These are phyloP conservation scores for Tetragonula clypearis DNA, from an alignment of 1,140 invertebrate species.

Conservation along the genomic window DNA sequence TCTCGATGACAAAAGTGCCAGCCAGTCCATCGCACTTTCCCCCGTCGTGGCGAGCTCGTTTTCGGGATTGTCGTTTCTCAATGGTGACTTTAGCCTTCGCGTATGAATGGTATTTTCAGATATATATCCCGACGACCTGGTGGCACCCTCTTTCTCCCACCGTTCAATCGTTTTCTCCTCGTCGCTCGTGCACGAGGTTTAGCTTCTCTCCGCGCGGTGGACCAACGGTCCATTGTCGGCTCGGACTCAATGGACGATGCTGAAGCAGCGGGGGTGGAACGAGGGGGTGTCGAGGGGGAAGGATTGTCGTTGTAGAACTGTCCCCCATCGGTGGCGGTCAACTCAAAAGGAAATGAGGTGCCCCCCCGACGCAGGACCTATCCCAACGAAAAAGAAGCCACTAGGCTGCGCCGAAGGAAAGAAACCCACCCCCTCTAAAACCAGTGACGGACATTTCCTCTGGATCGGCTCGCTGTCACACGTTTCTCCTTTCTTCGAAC, in stretches of 20 bases:
- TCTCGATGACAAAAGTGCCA: slow-evolving; percentile 25
- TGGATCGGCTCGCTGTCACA: slow-evolving; percentile 17
- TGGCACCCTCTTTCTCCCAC: background rate
- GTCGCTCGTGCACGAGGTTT: slow-evolving; percentile 29
- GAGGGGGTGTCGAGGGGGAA: background rate
- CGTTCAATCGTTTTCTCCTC: background rate
- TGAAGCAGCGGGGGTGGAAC: slow-evolving; percentile 37
- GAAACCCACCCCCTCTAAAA: slow-evolving; percentile 30
- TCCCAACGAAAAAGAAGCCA: slow-evolving; percentile 66
- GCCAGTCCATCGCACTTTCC: slow-evolving; percentile 43
- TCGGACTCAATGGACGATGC: slow-evolving; percentile 59
- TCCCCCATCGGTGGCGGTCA: slow-evolving; percentile 42
- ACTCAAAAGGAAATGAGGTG: slow-evolving; percentile 69
- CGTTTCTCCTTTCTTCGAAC: slow-evolving; percentile 16
- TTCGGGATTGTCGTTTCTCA: slow-evolving; percentile 56
- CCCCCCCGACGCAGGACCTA: slow-evolving; percentile 63
- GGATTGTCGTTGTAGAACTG: slow-evolving; percentile 59
- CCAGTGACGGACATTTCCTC: slow-evolving; percentile 56
- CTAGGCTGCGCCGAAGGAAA: slow-evolving; percentile 52
- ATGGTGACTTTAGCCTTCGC: slow-evolving; percentile 59
- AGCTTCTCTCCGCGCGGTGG: slow-evolving; percentile 52
- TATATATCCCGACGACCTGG: slow-evolving; percentile 38
- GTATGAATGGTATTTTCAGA: slow-evolving; percentile 63
- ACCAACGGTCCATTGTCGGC: slow-evolving; percentile 66
- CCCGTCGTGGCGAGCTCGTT: slow-evolving; percentile 44